Evolutionary conservation across 2,797 vertebrate genomes (phyloP).

Genomic region (Silurus lanzhouensis): DNA sequence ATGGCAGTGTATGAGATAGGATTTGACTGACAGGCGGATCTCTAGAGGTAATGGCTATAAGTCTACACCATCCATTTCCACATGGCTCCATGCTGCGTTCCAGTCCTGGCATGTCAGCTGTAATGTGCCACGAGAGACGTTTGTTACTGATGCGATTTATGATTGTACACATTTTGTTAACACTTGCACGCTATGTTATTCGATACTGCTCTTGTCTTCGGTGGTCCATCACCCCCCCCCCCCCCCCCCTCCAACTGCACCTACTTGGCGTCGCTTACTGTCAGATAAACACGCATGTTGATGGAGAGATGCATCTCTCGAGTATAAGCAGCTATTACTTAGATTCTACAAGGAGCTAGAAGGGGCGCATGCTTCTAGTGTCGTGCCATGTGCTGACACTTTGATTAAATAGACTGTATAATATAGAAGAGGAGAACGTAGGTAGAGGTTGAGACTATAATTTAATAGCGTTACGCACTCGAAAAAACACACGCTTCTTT

Average conservation of each 20-base stretch:
- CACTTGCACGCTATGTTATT: conserved; percentile 16
- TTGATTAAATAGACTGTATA: conserved; percentile 32
- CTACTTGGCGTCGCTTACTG: not conserved
- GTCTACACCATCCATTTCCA: conserved; percentile 21
- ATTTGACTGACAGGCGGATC: conserved; percentile 33
- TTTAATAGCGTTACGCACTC: conserved; percentile 2
- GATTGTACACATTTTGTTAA: conserved; percentile 32
- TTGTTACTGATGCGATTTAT: conserved; percentile 33
- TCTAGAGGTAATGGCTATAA: conserved; percentile 26
- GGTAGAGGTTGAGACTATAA: conserved; percentile 16
- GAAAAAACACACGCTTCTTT: not conserved
- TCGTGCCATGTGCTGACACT: conserved; percentile 11
- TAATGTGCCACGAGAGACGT: not conserved
- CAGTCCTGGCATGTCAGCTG: not conserved
- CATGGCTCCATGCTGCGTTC: conserved; percentile 1
- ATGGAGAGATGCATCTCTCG: conserved; percentile 22
- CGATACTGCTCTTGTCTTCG: conserved; percentile 8
- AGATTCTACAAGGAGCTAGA: conserved; percentile 15
- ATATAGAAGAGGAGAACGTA: not conserved
- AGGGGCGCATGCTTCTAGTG: not conserved
- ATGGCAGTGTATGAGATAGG: conserved; percentile 11
- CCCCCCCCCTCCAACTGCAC: too few species aligned
- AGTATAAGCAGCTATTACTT: conserved; percentile 25
- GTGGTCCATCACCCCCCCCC: too few species aligned
- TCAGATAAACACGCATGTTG: conserved; percentile 18